phyloP scores from a whole-genome alignment of 2,113 vertebrate genomes.

The Oriolus oriolus region DNA sequence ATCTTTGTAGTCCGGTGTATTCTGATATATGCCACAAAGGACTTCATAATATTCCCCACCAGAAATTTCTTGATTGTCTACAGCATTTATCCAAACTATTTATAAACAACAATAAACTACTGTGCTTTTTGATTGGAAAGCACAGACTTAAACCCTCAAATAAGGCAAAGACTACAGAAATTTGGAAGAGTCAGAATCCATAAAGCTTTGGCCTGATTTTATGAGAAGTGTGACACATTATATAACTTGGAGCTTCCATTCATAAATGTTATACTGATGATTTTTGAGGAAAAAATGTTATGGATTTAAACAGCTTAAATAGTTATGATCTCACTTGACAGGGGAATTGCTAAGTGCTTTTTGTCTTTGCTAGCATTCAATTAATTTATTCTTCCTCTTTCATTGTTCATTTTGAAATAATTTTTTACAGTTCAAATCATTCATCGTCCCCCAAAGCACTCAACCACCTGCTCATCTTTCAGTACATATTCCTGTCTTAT shows the following conservation, averaged over 20 bases:
- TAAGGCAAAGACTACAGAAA: conserved; percentile 27
- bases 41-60: conserved; percentile 38
- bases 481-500: background rate
- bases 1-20: conserved; percentile 64
- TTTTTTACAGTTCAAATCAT: background rate
- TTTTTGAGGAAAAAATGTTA: background rate
- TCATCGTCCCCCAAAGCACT: background rate
- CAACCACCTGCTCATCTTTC: background rate
- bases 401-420: background rate
- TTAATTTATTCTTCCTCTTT: background rate
- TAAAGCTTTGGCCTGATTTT: background rate
- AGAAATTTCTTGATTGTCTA: conserved; percentile 64
- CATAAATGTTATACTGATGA: background rate
- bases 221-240: background rate
- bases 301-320: background rate
- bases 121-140: conserved; percentile 68
- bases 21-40: conserved; percentile 75
- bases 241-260: background rate
- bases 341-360: background rate
- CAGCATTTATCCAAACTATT: conserved; percentile 46
- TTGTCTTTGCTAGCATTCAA: background rate
- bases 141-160: conserved; percentile 37
- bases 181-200: background rate
- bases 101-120: conserved; percentile 58
- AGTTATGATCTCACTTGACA: background rate